Percentiles rank a stretch among this genome's conserved stretches.
These are phyloP conservation scores for Fragum fragum DNA, from an alignment of 2,888 invertebrate genomes.

Conservation along the genomic window DNA sequence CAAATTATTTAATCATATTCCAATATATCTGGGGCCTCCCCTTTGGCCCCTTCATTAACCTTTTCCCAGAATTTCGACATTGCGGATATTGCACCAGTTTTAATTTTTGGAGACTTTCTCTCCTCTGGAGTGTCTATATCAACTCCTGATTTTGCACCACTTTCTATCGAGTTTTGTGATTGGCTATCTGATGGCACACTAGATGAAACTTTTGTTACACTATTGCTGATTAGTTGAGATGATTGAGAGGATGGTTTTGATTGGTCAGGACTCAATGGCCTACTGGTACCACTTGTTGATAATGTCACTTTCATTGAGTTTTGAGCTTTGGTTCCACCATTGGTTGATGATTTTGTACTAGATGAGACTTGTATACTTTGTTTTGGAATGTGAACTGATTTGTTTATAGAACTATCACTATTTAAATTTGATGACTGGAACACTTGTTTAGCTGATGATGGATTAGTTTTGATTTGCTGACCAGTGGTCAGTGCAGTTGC, in stretches of 20 bases:
- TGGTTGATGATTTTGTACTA: slow-evolving; percentile 33
- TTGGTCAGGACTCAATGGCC: slow-evolving; percentile 52
- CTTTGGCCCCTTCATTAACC: slow-evolving; percentile 67
- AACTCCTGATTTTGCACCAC: slow-evolving; percentile 29
- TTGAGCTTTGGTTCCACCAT: slow-evolving; percentile 32
- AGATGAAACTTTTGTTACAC: slow-evolving; percentile 43
- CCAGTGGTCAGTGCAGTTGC: slow-evolving; percentile 64
- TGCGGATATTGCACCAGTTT: slow-evolving; percentile 78
- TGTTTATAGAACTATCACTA: slow-evolving; percentile 1
- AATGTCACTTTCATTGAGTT: slow-evolving; percentile 51
- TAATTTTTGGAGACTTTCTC: slow-evolving; percentile 72
- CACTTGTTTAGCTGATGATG: slow-evolving; percentile 59
- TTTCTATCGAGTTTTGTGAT: slow-evolving; percentile 42
- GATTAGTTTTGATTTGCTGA: slow-evolving; percentile 55
- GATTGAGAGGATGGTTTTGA: slow-evolving; percentile 31
- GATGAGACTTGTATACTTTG: slow-evolving; percentile 58
- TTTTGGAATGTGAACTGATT: slow-evolving; percentile 39
- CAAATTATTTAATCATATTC: slow-evolving; percentile 69
- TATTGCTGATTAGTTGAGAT: slow-evolving; percentile 52
- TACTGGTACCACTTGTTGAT: slow-evolving; percentile 50
- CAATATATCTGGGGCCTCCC: slow-evolving; percentile 78
- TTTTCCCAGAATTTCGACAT: slow-evolving; percentile 83
- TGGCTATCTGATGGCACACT: slow-evolving; percentile 43
- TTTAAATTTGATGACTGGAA: slow-evolving; percentile 43
- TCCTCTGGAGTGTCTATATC: slow-evolving; percentile 56